These are phyloP conservation scores for Orthosia gothica DNA, from an alignment of 2,888 invertebrate species.

Conservation along the genomic window DNA sequence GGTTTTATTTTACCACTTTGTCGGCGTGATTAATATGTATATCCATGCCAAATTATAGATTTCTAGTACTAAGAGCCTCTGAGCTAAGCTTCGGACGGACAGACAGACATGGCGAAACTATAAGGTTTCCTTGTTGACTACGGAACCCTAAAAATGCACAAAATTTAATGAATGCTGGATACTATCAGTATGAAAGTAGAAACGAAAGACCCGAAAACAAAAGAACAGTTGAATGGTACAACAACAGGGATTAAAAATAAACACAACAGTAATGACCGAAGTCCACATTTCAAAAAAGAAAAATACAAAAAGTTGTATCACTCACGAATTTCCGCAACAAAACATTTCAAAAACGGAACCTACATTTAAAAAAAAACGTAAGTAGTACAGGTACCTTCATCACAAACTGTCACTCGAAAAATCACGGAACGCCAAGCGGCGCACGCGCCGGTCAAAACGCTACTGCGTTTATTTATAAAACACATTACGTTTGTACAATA, in stretches of 20 bases:
- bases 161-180: neutral
- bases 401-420: conserved; percentile 64
- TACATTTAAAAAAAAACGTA: conserved; percentile 9
- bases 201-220: conserved; percentile 22
- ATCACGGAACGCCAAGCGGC: conserved; percentile 62
- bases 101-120: too few species aligned
- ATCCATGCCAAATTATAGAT: too few species aligned
- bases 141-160: neutral
- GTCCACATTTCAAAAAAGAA: neutral
- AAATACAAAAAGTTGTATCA: neutral
- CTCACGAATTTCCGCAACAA: neutral
- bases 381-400: conserved; percentile 60
- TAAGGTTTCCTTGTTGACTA: too few species aligned
- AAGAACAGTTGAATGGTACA: conserved; percentile 17
- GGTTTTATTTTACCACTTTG: too few species aligned
- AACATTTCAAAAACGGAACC: neutral
- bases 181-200: neutral
- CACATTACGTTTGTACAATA: conserved; percentile 86
- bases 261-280: conserved; percentile 39
- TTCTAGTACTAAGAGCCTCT: too few species aligned
- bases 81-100: too few species aligned
- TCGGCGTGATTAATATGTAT: too few species aligned
- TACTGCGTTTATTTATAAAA: conserved; percentile 89
- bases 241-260: conserved; percentile 54
- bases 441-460: conserved; percentile 74